Evolutionary conservation across 2,113 vertebrate genomes (phyloP), one percentile per base, ranked within the genome.

Genomic region (Coregonus clupeaformis): DNA sequence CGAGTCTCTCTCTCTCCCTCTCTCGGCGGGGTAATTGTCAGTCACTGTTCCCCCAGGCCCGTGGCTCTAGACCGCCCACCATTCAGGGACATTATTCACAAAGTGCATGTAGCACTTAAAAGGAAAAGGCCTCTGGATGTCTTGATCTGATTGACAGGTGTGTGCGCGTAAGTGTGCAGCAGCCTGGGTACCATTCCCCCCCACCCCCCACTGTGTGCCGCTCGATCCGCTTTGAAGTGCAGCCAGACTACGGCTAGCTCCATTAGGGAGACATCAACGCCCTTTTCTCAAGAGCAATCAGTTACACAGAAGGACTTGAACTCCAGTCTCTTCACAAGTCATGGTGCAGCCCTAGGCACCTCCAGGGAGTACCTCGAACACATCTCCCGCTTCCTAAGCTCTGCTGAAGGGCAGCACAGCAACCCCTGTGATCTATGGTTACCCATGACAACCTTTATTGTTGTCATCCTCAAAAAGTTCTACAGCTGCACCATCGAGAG

Each of bases 1-100:
- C 16, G 11, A 9, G 20, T 24, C 3, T 13, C 16, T 24, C 36
- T 36, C 27, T 6, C 12, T 11, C 24, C 20, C 29, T 25, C 20
- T 42, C 59, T 63, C 6, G 16, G n/a, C 32, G 55, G 60, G 7
- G 36, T 64, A 62, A 75, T 79, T 86, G 77, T 81, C 79, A 82
- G 72, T 74, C 70, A 20, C 67, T 30, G 49, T 76, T 22, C 73
- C 78, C 32, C 45, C 24, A 49, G 36, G 25, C 76, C 77, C 69
- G 5, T 74, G 42, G 47, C 74, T 78, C 11, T 0, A 57, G 73
- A 20, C 65, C 52, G 74, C 73, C 30, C 83, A 74, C 77, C 69
- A 80, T 81, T 77, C 74, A 70, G 45, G 69, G 60, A 72, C 70
- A 65, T 76, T 64, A 82, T 71, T 66, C 75, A 57, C 30, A 7